phyloP scores from a whole-genome alignment of 2,797 vertebrate genomes.

The Urocyon cinereoargenteus region DNA sequence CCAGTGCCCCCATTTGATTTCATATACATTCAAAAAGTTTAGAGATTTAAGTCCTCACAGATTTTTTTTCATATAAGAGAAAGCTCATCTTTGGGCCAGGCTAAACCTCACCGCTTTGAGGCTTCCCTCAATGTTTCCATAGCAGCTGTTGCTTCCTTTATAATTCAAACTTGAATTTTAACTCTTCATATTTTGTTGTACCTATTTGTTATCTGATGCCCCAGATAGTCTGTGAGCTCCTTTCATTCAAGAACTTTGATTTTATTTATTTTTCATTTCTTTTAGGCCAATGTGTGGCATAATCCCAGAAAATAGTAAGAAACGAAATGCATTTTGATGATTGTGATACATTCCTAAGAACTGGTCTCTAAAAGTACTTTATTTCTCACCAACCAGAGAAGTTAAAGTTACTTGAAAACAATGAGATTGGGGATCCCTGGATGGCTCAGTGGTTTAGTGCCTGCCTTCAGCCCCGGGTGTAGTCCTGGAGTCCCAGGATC shows the following conservation, averaged over 20 bases:
- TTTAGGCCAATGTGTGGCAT: not conserved
- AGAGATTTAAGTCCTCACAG: not conserved
- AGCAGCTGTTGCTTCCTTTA: not conserved
- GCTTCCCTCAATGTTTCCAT: not conserved
- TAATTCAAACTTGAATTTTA: constrained; percentile 13
- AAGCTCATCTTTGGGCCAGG: not conserved
- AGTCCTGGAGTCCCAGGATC: too few species aligned
- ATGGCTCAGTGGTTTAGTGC: too few species aligned
- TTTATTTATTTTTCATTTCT: constrained; percentile 55
- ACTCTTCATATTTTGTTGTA: not conserved
- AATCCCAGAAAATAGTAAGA: not conserved
- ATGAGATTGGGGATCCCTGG: not conserved
- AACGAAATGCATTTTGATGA: not conserved
- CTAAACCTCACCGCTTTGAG: not conserved
- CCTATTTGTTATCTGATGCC: not conserved
- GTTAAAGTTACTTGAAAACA: not conserved
- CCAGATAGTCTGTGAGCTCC: not conserved
- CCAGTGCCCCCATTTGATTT: not conserved
- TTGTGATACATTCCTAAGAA: not conserved
- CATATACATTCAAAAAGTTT: not conserved
- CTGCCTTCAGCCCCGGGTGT: too few species aligned
- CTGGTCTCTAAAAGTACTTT: not conserved
- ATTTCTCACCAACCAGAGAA: not conserved
- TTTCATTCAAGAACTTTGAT: not conserved
- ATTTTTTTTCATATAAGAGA: not conserved